Evolutionary conservation across 2,888 invertebrate species (phyloP), one percentile per base, ranked within the genome.

Genomic region (Chorisops tibialis): DNA sequence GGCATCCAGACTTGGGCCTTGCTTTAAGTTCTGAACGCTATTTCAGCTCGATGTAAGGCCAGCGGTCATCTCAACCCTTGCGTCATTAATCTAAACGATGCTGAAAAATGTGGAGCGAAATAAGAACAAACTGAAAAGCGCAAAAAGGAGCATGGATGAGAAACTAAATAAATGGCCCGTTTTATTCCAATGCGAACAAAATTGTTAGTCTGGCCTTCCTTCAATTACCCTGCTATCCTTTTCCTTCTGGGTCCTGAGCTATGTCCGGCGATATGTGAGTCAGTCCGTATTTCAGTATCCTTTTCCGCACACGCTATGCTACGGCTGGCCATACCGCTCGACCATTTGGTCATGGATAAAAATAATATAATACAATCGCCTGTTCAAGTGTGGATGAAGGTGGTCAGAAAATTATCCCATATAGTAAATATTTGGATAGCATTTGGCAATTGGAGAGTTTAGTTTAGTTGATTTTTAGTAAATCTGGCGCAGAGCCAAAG

Each of bases 101-200:
- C 49, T 47, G 21, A 54, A 63, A 63, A 63, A 59, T 59, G 59
- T 60, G 39, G 60, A 56, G 62, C 64, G 48, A 60, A 60, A 66
- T 61, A 62, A 66, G 59, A 61, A 22, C 22, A 60, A 16, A 47
- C 22, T 45, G 35, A 60, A 50, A 51, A 59, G 38, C 35, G 30
- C 19, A 37, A 50, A 19, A 35, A 50, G 14, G 50, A 11, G 35
- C 3, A 22, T 30, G 11, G 45, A 60, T 24, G 35, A 51, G 14
- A 45, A 61, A 64, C 52, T 59, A 64, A 64, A 59, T 64, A 62
- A 64, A 64, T 64, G 64, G 64, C 39, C 62, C 64, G 52, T 64
- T 64, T 64, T 64, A 64, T 64, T 50, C 56, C 59, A 60, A 62
- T 50, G 59, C 59, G 52, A 59, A 59, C 61, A 62, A 62, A 62